phyloP scores from a whole-genome alignment of 1,140 invertebrate genomes.

The Camponotus pennsylvanicus region DNA sequence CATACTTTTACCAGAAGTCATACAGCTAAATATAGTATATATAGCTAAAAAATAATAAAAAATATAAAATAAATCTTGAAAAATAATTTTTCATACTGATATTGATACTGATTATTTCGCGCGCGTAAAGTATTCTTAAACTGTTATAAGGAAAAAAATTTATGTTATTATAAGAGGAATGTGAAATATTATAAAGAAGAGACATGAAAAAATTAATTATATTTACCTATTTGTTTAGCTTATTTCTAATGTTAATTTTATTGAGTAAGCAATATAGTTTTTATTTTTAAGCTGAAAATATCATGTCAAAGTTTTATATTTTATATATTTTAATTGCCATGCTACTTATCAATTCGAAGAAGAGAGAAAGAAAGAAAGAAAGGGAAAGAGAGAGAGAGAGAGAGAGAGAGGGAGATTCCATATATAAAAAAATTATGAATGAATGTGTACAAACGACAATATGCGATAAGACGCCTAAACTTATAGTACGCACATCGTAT shows the following conservation, averaged over 20 bases:
- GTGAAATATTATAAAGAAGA: no score
- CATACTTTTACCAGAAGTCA: not conserved
- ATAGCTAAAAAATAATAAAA: not conserved
- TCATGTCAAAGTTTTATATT: not conserved
- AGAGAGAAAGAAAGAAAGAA: not conserved
- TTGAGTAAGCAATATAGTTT: not conserved
- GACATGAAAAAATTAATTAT: no score
- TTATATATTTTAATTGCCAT: not conserved
- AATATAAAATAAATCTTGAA: slow-evolving; percentile 18
- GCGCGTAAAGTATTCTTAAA: not conserved
- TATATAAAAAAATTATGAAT: not conserved
- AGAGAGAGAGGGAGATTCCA: not conserved
- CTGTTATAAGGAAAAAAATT: not conserved
- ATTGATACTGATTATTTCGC: not conserved
- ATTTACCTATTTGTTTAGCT: not conserved
- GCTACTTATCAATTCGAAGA: not conserved
- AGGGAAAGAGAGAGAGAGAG: no score
- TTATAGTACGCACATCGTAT: not conserved
- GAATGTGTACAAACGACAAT: not conserved
- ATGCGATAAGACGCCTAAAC: not conserved
- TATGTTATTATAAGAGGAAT: no score
- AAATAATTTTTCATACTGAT: not conserved
- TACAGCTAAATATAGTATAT: not conserved
- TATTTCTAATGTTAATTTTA: not conserved
- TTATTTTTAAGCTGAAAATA: not conserved